A percentile compares a stretch with the other conserved stretches of the same genome.
These are phyloP conservation scores for Globodera ellingtonae DNA, from an alignment of 1,140 invertebrate genomes.

Conservation along the genomic window DNA sequence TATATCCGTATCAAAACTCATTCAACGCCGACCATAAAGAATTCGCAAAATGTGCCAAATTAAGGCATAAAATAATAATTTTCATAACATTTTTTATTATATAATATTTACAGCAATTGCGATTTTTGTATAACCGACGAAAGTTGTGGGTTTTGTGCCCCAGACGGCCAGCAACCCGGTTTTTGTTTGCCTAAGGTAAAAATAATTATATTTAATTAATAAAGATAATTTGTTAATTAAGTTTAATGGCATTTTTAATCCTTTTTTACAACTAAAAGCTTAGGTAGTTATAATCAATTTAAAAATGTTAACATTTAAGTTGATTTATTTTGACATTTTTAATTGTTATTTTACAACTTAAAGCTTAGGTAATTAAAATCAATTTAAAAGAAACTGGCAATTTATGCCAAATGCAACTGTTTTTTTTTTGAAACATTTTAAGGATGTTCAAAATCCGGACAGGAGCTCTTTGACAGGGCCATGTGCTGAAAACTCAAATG, in stretches of 20 bases:
- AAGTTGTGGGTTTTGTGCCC: conserved; percentile 42
- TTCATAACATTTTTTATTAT: not conserved
- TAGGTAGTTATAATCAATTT: too few relatives aligned
- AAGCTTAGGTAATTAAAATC: too few relatives aligned
- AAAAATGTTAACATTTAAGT: too few relatives aligned
- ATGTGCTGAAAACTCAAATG: conserved; percentile 17
- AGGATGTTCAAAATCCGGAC: conserved; percentile 31
- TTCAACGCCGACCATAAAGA: not conserved
- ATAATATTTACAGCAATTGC: conserved; percentile 45
- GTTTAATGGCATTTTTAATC: too few relatives aligned
- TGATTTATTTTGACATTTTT: too few relatives aligned
- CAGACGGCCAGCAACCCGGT: not conserved
- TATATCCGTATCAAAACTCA: not conserved
- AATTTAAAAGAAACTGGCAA: too few relatives aligned
- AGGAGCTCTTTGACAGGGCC: conserved; percentile 32
- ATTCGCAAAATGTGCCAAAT: not conserved
- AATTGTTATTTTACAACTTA: too few relatives aligned
- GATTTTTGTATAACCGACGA: conserved; percentile 51
- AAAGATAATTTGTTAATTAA: too few relatives aligned
- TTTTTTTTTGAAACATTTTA: not conserved
- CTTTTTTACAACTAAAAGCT: too few relatives aligned
- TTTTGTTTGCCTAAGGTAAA: conserved; percentile 38
- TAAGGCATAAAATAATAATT: conserved; percentile 9
- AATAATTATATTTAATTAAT: too few relatives aligned
- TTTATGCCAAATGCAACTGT: too few relatives aligned